A percentile compares a stretch with the other conserved stretches of the same genome.
These are phyloP conservation scores for Paramormyrops kingsleyae DNA, from an alignment of 2,113 vertebrate species.

Conservation along the genomic window DNA sequence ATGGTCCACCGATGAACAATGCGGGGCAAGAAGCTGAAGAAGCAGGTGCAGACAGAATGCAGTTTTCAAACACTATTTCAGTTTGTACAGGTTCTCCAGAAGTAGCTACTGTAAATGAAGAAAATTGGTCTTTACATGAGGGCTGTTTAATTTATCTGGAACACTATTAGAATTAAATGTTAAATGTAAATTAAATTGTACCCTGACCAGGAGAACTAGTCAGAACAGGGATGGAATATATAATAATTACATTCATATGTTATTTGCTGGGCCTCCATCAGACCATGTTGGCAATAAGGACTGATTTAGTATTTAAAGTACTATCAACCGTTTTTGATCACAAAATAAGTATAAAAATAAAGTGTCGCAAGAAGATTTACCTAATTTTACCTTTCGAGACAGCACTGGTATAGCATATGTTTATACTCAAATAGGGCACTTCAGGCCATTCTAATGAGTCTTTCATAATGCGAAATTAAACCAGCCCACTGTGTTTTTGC, in stretches of 20 bases:
- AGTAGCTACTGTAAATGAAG: conserved; percentile 36
- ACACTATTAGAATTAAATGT: no score
- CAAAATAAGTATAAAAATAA: background rate
- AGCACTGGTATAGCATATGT: background rate
- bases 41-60: background rate
- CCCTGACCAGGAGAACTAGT: background rate
- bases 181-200: background rate
- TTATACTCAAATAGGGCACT: background rate
- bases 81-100: conserved; percentile 32
- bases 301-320: background rate
- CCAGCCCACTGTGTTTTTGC: background rate
- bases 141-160: background rate
- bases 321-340: background rate
- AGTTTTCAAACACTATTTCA: conserved; percentile 25
- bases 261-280: background rate
- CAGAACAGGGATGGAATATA: conserved; percentile 16
- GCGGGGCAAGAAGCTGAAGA: background rate
- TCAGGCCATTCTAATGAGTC: background rate
- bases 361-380: background rate
- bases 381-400: background rate
- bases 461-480: background rate
- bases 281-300: background rate
- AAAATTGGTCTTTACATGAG: conserved; percentile 32
- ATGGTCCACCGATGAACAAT: background rate
- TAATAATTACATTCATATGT: background rate